These are phyloP conservation scores for Drosophila austrosaltans DNA, from an alignment of 2,888 invertebrate species.

Conservation along the genomic window DNA sequence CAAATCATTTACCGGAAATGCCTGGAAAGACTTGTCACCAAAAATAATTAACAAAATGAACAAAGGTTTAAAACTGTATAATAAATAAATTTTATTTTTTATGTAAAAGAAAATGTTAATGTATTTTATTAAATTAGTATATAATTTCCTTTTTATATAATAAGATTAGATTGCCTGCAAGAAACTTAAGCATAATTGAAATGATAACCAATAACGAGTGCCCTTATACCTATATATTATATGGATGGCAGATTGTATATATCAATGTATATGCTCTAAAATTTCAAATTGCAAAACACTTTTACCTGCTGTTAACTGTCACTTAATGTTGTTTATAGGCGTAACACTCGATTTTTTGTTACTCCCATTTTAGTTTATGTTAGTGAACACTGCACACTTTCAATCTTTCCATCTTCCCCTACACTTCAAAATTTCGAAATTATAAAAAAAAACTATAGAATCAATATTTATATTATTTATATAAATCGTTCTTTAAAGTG, in stretches of 20 bases:
- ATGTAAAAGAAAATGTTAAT: neutral
- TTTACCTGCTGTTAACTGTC: neutral
- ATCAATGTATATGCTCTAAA: neutral
- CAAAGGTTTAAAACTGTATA: neutral
- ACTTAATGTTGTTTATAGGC: neutral
- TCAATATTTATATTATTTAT: neutral
- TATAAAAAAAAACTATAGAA: neutral
- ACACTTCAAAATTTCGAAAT: neutral
- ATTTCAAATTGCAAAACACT: neutral
- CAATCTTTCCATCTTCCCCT: too few relatives aligned
- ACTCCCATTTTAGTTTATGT: neutral
- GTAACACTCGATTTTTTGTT: neutral
- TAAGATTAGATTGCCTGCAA: too few relatives aligned
- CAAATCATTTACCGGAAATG: neutral
- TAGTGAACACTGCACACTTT: neutral
- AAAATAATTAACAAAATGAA: neutral
- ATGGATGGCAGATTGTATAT: neutral
- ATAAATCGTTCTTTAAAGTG: neutral
- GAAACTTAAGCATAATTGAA: too few relatives aligned
- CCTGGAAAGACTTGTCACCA: neutral
- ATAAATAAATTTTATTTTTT: neutral
- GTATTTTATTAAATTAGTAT: too few relatives aligned
- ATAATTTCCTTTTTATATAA: too few relatives aligned
- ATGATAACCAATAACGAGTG: too few relatives aligned
- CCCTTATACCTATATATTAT: neutral